Percentiles rank a stretch among this genome's conserved stretches.
These are phyloP conservation scores for Rhamphomyia laevipes DNA, from an alignment of 2,888 invertebrate genomes.

Conservation along the genomic window DNA sequence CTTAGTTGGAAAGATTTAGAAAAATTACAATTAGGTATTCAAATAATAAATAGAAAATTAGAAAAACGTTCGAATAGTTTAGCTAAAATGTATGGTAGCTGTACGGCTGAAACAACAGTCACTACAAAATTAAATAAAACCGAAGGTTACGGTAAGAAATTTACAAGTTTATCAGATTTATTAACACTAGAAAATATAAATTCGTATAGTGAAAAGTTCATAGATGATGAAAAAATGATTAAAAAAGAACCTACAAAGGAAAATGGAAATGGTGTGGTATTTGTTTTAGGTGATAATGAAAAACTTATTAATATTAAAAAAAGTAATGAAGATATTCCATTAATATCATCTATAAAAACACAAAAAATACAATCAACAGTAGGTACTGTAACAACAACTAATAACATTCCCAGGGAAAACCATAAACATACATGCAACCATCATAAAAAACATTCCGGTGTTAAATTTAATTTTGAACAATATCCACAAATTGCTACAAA, in stretches of 20 bases:
- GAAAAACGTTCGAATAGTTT: slow-evolving; percentile 23
- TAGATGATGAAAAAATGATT: too few species aligned
- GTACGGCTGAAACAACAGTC: not conserved
- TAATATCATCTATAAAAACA: slow-evolving; percentile 2
- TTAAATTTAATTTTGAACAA: slow-evolving; percentile 62
- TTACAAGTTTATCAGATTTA: slow-evolving; percentile 32
- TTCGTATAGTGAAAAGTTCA: too few species aligned
- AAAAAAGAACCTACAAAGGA: slow-evolving; percentile 29
- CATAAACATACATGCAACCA: slow-evolving; percentile 15
- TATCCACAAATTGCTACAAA: slow-evolving; percentile 62
- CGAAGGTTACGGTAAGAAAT: slow-evolving; percentile 13
- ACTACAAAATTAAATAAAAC: not conserved
- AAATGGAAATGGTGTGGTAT: slow-evolving; percentile 43
- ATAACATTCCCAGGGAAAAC: not conserved
- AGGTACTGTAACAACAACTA: slow-evolving; percentile 5
- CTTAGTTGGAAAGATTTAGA: slow-evolving; percentile 27
- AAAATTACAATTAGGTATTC: slow-evolving; percentile 23
- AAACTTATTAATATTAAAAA: slow-evolving; percentile 51
- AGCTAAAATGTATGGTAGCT: slow-evolving; percentile 1
- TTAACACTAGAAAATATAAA: slow-evolving; percentile 31
- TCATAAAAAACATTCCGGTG: slow-evolving; percentile 52
- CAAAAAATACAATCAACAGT: not conserved
- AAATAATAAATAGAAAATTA: slow-evolving; percentile 23
- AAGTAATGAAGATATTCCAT: slow-evolving; percentile 32
- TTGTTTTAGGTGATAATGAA: slow-evolving; percentile 61